phyloP scores from a whole-genome alignment of 2,888 invertebrate genomes.

The Drosophila imparisetae region DNA sequence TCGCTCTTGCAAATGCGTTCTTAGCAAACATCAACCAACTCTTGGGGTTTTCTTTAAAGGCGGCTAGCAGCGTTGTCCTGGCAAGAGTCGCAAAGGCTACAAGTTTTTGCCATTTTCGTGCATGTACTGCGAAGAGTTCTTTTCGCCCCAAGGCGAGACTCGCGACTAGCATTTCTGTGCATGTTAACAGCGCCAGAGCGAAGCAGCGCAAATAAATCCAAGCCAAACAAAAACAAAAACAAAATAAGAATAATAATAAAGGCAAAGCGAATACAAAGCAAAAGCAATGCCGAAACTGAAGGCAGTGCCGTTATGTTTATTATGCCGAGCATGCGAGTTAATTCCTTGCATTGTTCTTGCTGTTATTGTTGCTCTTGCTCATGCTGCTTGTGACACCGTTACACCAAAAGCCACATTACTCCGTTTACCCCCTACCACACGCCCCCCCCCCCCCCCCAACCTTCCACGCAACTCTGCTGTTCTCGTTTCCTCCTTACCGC shows the following conservation, averaged over 20 bases:
- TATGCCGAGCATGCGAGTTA: constrained; percentile 76
- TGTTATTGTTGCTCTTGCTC: constrained; percentile 24
- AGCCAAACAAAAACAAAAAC: constrained; percentile 10
- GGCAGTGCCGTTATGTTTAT: constrained; percentile 66
- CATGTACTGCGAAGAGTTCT: constrained; percentile 40
- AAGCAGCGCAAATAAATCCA: constrained; percentile 45
- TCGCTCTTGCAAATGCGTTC: constrained; percentile 53
- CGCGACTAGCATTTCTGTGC: constrained; percentile 26
- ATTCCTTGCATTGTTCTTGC: constrained; percentile 61
- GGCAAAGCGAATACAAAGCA: constrained; percentile 18
- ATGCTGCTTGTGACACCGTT: constrained; percentile 31
- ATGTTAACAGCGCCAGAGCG: constrained; percentile 45
- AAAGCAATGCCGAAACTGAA: constrained; percentile 24
- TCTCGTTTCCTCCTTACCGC: constrained; percentile 17
- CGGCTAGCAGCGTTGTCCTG: not conserved
- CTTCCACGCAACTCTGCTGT: not conserved
- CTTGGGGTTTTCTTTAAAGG: not conserved
- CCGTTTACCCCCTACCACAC: not conserved
- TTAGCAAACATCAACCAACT: not conserved
- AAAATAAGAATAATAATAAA: constrained; percentile 1
- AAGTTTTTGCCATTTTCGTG: constrained; percentile 73
- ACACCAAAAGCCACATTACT: constrained; percentile 28
- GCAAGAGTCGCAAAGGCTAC: constrained; percentile 56
- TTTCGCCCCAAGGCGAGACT: constrained; percentile 56
- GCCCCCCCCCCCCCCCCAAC: too few species aligned